Conservation (phyloP, 2,797 vertebrate species). For the Muscicapa comitata region DNA sequence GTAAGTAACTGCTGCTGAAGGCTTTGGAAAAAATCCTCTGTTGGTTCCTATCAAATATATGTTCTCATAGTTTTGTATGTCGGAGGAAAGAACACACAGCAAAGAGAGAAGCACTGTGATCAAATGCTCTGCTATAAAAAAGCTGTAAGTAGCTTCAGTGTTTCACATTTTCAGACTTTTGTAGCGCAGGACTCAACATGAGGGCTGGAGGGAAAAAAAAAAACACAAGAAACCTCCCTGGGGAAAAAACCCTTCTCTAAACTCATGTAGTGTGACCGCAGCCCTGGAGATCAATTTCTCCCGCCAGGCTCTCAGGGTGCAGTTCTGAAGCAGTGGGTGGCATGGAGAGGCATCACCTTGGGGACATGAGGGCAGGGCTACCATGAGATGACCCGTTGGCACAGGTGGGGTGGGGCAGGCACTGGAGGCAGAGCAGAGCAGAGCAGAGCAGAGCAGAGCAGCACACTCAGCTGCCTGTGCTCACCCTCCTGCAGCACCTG, state of each 20-base stretch:
- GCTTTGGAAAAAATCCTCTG: neutral
- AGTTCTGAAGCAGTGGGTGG: neutral
- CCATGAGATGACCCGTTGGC: accelerated
- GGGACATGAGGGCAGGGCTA: neutral
- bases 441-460: neutral
- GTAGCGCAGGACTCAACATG: neutral
- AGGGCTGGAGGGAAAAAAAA: accelerated
- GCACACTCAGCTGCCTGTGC: neutral
- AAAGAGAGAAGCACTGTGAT: neutral
- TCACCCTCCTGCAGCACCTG: neutral
- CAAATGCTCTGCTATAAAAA: neutral
- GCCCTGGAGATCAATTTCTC: neutral
- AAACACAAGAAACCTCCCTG: accelerated
- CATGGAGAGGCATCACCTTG: too few relatives aligned
- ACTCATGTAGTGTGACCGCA: neutral
- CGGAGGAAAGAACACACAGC: neutral
- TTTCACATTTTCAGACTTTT: neutral
- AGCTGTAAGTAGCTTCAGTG: neutral
- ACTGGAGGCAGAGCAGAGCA: neutral
- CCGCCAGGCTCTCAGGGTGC: neutral
- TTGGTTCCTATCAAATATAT: neutral
- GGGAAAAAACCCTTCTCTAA: neutral
- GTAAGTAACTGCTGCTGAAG: neutral
- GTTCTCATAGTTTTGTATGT: neutral
- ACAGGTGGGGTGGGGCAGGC: neutral